Percentiles rank a stretch among this genome's conserved stretches.
These are phyloP conservation scores for Diachasma alloeum DNA, from an alignment of 1,140 invertebrate species.

Conservation along the genomic window DNA sequence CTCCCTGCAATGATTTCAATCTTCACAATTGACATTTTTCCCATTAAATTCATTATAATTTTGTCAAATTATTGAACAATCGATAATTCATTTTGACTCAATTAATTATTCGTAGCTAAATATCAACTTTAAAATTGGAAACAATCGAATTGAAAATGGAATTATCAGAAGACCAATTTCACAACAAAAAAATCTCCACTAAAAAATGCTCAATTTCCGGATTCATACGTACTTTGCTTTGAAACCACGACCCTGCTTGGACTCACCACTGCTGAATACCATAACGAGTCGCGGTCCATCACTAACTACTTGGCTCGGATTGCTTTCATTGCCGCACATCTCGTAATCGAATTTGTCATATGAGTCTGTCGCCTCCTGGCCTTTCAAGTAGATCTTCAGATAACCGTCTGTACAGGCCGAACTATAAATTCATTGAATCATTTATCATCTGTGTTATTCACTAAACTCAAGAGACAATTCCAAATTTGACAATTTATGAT, in stretches of 20 bases:
- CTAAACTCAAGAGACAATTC: too few relatives aligned
- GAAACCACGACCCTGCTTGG: conserved; percentile 84
- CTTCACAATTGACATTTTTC: too few relatives aligned
- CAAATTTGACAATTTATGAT: too few relatives aligned
- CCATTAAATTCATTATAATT: too few relatives aligned
- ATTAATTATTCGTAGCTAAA: too few relatives aligned
- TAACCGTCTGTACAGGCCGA: conserved; percentile 87
- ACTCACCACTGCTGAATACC: conserved; percentile 90
- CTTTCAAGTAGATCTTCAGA: conserved; percentile 89
- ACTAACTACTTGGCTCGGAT: conserved; percentile 79
- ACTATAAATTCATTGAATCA: conserved; percentile 50
- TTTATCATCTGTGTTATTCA: background rate
- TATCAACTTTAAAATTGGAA: too few relatives aligned
- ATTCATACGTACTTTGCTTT: conserved; percentile 73
- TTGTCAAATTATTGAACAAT: too few relatives aligned
- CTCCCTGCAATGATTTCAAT: too few relatives aligned
- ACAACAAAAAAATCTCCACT: too few relatives aligned
- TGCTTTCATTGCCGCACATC: conserved; percentile 81
- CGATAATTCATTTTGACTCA: too few relatives aligned
- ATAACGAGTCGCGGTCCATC: conserved; percentile 93
- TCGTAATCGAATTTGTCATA: conserved; percentile 94
- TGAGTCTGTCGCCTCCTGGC: conserved; percentile 90
- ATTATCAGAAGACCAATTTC: background rate
- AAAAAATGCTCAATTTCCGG: background rate
- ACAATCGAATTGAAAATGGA: too few relatives aligned